phyloP scores from a whole-genome alignment of 1,140 invertebrate species.

The Marisa cornuarietis region DNA sequence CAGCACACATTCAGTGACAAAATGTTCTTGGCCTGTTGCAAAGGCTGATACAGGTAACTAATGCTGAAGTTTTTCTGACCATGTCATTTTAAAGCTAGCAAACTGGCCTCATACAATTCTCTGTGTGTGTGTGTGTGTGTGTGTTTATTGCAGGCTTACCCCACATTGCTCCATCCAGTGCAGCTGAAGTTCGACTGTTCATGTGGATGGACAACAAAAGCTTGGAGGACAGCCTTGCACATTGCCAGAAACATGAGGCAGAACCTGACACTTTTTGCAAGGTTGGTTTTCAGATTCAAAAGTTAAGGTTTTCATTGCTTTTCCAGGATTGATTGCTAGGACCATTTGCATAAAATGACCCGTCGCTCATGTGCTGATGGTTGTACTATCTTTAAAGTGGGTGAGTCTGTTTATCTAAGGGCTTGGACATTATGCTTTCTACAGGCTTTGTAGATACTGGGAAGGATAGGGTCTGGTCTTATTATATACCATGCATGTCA shows the following conservation, averaged over 20 bases:
- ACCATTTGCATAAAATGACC: constrained; percentile 61
- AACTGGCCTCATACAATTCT: background rate
- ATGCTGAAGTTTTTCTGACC: background rate
- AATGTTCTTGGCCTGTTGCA: background rate
- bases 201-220: constrained; percentile 38
- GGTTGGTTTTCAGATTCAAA: constrained; percentile 4
- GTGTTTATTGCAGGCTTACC: constrained; percentile 41
- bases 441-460: background rate
- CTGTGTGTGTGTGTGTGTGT: background rate
- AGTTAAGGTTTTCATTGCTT: background rate
- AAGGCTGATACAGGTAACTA: background rate
- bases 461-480: too few relatives aligned
- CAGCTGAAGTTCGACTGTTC: constrained; percentile 42
- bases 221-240: constrained; percentile 27
- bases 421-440: background rate
- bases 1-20: too few relatives aligned
- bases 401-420: background rate
- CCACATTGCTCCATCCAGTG: constrained; percentile 50
- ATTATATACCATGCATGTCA: too few relatives aligned
- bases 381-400: background rate
- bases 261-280: constrained; percentile 10
- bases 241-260: constrained; percentile 34
- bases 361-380: constrained; percentile 63
- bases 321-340: constrained; percentile 11
- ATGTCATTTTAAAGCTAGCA: background rate